Base-by-base conservation (phyloP, 2,888 invertebrate species). In the Sinopyrophorus schimmeli region DNA sequence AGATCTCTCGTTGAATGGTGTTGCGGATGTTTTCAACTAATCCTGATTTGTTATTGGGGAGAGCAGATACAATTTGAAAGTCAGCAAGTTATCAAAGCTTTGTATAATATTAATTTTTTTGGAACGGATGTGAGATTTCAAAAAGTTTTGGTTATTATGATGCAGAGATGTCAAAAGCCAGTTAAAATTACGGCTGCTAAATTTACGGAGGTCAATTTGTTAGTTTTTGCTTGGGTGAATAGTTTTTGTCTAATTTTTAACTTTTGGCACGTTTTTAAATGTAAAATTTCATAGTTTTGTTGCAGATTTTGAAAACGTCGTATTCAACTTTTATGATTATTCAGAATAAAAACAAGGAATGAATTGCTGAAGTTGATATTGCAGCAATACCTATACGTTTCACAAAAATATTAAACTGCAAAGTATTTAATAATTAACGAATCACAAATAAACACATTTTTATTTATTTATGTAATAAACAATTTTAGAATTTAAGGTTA, bases 221-320 rank as follows among this genome's bases (percentile, higher is more conserved):
- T 14, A 5, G 31, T 31, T 3, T 40, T 40, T 20, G 23, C 40
- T 20, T 40, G 40, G 40, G 40, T 40, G 31, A 38, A 18, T 24
- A 24, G 3, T 5, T 20, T 20, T 20, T 2, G 5, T 5, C 3
- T 23, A 5, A 5, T 28, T 28, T 5, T 4, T n/a, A 31, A n/a
- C 14, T 32, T 10, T 3, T 21, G 2, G 28, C 6, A 6, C 5
- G 3, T 20, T 2, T 20, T 21, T 21, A 3, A 9, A 34, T 6
- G n/a, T 12, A 6, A 9, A 4, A 14, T 2, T 6, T 1, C 5
- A 7, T 34, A n/a, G 3, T 2, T 11, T 34, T 20, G 24, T 24
- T 24, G 10, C 24, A 32, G 32, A 32, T 32, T n/a, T 18, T 32
- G 32, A 17, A 20, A 6, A 32, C 32, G 3, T 32, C 32, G 2